These are phyloP conservation scores for Megaceryle alcyon DNA, from an alignment of 2,797 vertebrate genomes.

Conservation along the genomic window DNA sequence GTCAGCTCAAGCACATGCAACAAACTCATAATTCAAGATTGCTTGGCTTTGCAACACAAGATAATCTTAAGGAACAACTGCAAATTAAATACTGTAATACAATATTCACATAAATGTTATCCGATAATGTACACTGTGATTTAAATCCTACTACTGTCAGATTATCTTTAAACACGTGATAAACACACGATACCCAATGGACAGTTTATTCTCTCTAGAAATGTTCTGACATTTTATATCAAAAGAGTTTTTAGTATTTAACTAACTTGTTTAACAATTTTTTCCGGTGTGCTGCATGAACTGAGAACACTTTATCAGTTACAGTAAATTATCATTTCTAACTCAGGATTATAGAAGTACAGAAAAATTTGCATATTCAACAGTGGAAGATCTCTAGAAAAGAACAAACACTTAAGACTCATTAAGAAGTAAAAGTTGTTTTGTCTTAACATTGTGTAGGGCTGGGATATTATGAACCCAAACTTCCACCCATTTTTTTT, in stretches of 20 bases:
- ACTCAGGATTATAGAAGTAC: not conserved
- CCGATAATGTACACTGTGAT: not conserved
- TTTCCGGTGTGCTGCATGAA: not conserved
- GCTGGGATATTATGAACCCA: not conserved
- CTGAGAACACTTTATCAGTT: not conserved
- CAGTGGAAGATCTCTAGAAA: not conserved
- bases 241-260: not conserved
- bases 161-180: not conserved
- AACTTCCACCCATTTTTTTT: not conserved
- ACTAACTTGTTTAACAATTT: not conserved
- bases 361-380: not conserved
- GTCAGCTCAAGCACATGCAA: not conserved
- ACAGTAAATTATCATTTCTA: constrained; percentile 20
- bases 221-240: not conserved
- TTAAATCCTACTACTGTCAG: constrained; percentile 31
- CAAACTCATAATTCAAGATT: constrained; percentile 16
- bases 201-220: not conserved
- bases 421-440: not conserved
- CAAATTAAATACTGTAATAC: not conserved
- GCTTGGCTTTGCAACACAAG: not conserved
- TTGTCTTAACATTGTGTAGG: not conserved
- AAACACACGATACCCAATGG: not conserved
- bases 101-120: not conserved
- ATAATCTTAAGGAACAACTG: constrained; percentile 24
- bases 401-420: not conserved